These are phyloP conservation scores for Hemaris fuciformis DNA, from an alignment of 2,888 invertebrate genomes.

Conservation along the genomic window DNA sequence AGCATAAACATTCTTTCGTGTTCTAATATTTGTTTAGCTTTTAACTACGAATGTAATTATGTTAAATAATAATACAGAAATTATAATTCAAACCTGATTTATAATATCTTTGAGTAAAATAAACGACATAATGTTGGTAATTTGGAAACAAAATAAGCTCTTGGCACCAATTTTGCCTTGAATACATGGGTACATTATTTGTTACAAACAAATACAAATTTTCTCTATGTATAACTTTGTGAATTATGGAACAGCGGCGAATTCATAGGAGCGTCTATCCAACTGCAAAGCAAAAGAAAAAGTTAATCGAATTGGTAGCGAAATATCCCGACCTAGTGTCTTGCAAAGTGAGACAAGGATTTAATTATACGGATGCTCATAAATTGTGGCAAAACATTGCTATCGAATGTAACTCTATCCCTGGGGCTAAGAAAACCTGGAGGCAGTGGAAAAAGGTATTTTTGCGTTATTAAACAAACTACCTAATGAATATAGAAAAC, in stretches of 20 bases:
- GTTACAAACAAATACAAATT: not conserved
- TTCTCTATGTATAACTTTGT: slow-evolving; percentile 10
- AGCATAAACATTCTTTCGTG: not conserved
- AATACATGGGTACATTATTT: not conserved
- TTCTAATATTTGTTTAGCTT: not conserved
- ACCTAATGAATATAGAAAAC: not conserved
- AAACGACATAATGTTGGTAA: not conserved
- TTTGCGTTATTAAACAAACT: not conserved
- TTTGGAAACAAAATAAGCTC: not conserved
- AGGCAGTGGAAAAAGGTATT: slow-evolving; percentile 71
- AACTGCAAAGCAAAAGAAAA: slow-evolving; percentile 63
- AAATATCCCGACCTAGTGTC: slow-evolving; percentile 63
- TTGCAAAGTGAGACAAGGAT: slow-evolving; percentile 57
- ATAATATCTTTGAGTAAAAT: not conserved
- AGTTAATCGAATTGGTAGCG: slow-evolving; percentile 59
- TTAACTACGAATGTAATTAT: not conserved
- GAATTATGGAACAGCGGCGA: slow-evolving; percentile 53
- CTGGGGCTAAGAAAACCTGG: slow-evolving; percentile 71
- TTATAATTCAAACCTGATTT: not conserved
- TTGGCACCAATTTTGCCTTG: not conserved
- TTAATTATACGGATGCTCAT: slow-evolving; percentile 59
- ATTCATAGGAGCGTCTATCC: slow-evolving; percentile 55
- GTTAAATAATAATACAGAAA: not conserved
- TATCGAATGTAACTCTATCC: slow-evolving; percentile 63
- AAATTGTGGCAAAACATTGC: slow-evolving; percentile 64